Conservation (phyloP, 2,113 vertebrate species). For the Bufo bufo region DNA sequence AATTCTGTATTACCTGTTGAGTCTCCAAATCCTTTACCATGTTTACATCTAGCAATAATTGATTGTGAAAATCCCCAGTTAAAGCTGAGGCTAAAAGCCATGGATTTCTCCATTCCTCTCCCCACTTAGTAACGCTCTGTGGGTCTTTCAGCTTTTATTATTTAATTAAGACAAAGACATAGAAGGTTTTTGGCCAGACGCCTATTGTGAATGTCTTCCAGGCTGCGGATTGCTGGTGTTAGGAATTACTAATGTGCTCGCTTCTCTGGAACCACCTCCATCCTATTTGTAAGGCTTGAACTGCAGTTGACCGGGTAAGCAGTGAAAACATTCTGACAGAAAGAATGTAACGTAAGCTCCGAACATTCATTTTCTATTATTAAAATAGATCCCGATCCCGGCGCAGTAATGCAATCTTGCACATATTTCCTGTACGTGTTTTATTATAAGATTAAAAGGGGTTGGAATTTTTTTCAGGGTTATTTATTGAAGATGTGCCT, state of each 20-base stretch:
- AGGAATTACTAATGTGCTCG: conserved; percentile 60
- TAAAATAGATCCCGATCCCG: not conserved
- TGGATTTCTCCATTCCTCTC: conserved; percentile 27
- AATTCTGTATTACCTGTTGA: not conserved
- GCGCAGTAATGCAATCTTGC: not conserved
- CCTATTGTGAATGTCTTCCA: conserved; percentile 54
- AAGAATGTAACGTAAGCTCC: conserved; percentile 78
- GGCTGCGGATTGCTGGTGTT: conserved; percentile 56
- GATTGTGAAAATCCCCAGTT: conserved; percentile 39
- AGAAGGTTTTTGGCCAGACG: conserved; percentile 60
- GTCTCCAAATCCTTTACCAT: conserved; percentile 18
- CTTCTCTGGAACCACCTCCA: conserved; percentile 63
- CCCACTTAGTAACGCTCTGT: conserved; percentile 50
- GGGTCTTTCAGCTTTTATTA: conserved; percentile 50
- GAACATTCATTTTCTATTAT: conserved; percentile 60
- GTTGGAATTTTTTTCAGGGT: conserved; percentile 8
- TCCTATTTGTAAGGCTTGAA: conserved; percentile 77
- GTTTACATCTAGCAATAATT: conserved; percentile 11
- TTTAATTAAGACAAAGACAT: conserved; percentile 60
- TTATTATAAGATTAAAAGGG: conserved; percentile 59
- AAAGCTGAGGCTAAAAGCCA: conserved; percentile 18
- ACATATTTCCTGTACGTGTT: conserved; percentile 35
- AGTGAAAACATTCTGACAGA: conserved; percentile 70
- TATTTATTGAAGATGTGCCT: conserved; percentile 13
- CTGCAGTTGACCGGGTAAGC: conserved; percentile 77